Evolutionary conservation across 2,888 invertebrate genomes (phyloP), one percentile per base, ranked within the genome.

Genomic region (Cephus sareptanus): DNA sequence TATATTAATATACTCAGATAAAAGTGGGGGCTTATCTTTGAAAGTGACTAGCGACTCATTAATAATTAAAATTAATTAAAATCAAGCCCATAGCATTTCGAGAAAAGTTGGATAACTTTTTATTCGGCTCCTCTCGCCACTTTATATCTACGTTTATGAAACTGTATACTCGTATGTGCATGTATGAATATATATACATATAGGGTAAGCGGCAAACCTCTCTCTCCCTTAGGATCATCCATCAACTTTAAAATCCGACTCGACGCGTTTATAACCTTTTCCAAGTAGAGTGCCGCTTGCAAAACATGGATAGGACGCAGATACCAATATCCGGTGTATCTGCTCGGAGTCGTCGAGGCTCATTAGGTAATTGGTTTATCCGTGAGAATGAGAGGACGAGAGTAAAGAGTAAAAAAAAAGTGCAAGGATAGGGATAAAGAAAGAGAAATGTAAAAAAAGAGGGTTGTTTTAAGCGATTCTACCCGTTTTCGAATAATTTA

Each of bases 341-440:
- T 23, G 56, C 23, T 23, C 56, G 23, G 23, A 23, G 56, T 56
- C 23, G 56, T 1, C 15, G 9, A 56, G 56, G 56, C 23, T 56
- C 56, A 56, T 56, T 23, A 56, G 56, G 56, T 56, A 23, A 56
- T 56, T 23, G 15, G 23, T 56, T 56, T 56, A 56, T 23, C 6
- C 56, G 9, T 9, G 40, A 6, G 40, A 40, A 15, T 6, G 40
- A 15, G 40, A 40, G 40, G 15, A 40, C 4, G 15, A 40, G 4
- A 40, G 15, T 40, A 15, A 74, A 75, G 79, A 79, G 68, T 33
- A 74, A 77, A 31, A 76, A 79, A 84, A 56, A 81, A 74, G 80
- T 81, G 33, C 75, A 83, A 83, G 79, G 73, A 74, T 15, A 84
- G 81, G 69, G 81, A 83, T 30, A 82, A 81, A 70, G 78, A 79